Conservation (phyloP, 2,888 invertebrate species). For the Myathropa florea region DNA sequence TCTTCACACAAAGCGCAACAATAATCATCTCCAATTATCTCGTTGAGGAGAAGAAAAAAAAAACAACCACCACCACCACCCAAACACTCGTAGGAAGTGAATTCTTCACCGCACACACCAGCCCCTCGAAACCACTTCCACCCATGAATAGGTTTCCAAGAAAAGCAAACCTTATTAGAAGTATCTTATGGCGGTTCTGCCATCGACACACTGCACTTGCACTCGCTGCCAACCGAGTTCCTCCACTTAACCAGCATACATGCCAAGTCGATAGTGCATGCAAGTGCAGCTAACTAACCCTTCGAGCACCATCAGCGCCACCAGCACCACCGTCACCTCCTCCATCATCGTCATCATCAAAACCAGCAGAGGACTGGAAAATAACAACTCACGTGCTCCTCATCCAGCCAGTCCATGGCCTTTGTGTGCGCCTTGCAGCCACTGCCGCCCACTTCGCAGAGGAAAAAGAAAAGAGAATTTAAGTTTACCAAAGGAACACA, state of each 20-base stretch:
- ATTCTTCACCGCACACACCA: not conserved
- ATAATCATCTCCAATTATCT: not conserved
- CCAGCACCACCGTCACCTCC: not conserved
- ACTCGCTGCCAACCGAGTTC: not conserved
- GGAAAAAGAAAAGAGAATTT: not conserved
- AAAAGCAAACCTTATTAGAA: not conserved
- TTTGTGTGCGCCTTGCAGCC: not conserved
- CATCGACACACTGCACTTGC: not conserved
- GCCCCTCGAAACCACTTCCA: not conserved
- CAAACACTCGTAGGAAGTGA: not conserved
- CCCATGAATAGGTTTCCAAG: not conserved
- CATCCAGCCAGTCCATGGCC: not conserved
- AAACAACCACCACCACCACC: not conserved
- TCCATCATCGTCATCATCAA: slow-evolving; percentile 1
- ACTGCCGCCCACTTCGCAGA: not conserved
- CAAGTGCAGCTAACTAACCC: slow-evolving; percentile 48
- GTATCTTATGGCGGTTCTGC: not conserved
- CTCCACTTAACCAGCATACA: not conserved
- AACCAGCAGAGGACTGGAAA: not conserved
- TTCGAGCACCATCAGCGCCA: slow-evolving; percentile 11
- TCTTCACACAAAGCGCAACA: not conserved
- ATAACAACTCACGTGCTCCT: not conserved
- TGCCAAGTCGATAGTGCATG: slow-evolving; percentile 56
- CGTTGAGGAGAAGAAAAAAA: not conserved
- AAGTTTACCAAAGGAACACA: not conserved